Evolutionary conservation across 2,888 invertebrate species (phyloP), one percentile per base, ranked within the genome.

Genomic region (Diaphora mendica): DNA sequence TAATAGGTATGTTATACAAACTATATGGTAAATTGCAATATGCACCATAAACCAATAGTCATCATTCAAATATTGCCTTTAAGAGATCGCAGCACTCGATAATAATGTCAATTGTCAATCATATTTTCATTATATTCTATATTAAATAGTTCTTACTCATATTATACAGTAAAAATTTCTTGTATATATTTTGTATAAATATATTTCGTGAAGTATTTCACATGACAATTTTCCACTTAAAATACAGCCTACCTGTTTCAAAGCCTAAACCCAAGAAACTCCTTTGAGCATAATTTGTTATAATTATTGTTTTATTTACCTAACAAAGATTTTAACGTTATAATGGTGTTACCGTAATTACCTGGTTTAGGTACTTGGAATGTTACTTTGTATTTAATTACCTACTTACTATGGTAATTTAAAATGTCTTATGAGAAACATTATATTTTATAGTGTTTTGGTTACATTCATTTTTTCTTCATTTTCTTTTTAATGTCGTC

Each of bases 381-480:
- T 26, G 30, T 23, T 71, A 51, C 51, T 33, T 71, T n/a, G n/a
- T 11, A 55, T n/a, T 55, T 55, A 55, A 55, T 55, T 55, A 55
- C 23, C 51, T 55, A 55, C 51, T 55, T 55, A 55, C 51, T n/a
- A 11, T 55, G 51, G 51, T n/a, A 55, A 55, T 55, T 55, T 55
- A 23, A 23, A n/a, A 55, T n/a, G 2, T 11, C 51, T 3, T n/a
- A 0, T 55, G 3, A 2, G 23, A 55, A 55, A n/a, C n/a, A n/a
- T 55, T 55, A n/a, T n/a, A 23, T 17, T 23, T 51, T 23, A 51
- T 23, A 23, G 23, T 51, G 51, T 51, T 7, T 13, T 8, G 23
- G 1, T 51, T 15, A 44, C 15, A 44, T 51, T 8, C 0, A 8
- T 23, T 23, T 8, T 51, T 23, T 51, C 9, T 8, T 51, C 48